Evolutionary conservation across 2,797 vertebrate species (phyloP).

Genomic region (Danio choprae): DNA sequence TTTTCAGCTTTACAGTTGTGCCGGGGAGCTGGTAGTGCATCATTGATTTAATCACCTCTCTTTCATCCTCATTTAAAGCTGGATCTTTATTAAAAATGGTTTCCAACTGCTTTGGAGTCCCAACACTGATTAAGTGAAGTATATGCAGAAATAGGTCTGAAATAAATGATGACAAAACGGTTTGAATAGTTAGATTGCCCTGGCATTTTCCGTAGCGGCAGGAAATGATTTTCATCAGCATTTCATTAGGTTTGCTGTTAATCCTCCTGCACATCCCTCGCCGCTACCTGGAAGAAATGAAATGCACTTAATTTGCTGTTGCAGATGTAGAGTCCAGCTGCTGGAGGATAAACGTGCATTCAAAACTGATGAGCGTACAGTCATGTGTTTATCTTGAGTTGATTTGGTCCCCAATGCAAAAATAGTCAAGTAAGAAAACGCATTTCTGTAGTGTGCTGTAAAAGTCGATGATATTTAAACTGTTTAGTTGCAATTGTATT

Average conservation of each 20-base stretch:
- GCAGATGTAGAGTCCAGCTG: conserved; percentile 78
- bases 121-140: conserved; percentile 11
- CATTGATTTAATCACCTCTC: conserved; percentile 24
- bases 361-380: no score
- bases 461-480: no score
- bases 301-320: conserved; percentile 75
- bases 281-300: conserved; percentile 74
- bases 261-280: conserved; percentile 71
- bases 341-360: no score
- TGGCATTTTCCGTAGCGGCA: conserved; percentile 60
- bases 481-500: no score
- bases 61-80: not conserved
- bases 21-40: conserved; percentile 11
- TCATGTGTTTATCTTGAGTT: no score
- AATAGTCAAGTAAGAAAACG: no score
- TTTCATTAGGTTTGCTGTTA: conserved; percentile 80
- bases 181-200: conserved; percentile 37
- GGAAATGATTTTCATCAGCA: conserved; percentile 76
- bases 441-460: no score
- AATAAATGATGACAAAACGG: conserved; percentile 23
- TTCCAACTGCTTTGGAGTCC: not conserved
- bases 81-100: conserved; percentile 2
- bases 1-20: conserved; percentile 16
- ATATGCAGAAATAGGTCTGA: conserved; percentile 26
- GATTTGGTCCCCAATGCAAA: no score